phyloP scores from a whole-genome alignment of 2,888 invertebrate genomes.

The Apotomis capreana region DNA sequence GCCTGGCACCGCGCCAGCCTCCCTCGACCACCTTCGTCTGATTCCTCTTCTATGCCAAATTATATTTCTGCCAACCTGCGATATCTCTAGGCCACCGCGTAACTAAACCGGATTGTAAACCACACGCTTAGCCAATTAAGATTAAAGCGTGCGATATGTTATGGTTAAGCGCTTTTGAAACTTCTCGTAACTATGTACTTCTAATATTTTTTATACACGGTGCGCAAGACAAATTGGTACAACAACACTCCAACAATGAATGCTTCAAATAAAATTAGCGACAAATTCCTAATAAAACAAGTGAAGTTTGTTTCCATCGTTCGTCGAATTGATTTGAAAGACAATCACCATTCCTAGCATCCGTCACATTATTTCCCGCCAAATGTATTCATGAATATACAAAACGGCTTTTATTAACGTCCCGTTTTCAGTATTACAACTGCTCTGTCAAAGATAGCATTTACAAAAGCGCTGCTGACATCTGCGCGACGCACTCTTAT shows the following conservation, averaged over 20 bases:
- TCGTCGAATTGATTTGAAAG: conserved; percentile 55
- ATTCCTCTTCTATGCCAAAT: conserved; percentile 48
- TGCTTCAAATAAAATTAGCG: conserved; percentile 25
- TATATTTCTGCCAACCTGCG: conserved; percentile 9
- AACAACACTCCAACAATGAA: conserved; percentile 18
- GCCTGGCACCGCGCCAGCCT: conserved; percentile 66
- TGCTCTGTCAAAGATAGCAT: conserved; percentile 55
- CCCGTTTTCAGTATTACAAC: conserved; percentile 56
- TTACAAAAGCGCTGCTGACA: conserved; percentile 47
- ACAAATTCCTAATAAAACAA: conserved; percentile 38
- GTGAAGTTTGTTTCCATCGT: conserved; percentile 35
- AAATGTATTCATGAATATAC: conserved; percentile 66
- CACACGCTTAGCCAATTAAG: not conserved
- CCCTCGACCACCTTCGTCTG: conserved; percentile 54
- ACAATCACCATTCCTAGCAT: conserved; percentile 62
- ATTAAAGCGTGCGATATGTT: not conserved
- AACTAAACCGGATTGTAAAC: not conserved
- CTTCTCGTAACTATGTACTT: not conserved
- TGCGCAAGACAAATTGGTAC: not conserved
- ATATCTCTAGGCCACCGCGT: not conserved
- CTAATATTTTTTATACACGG: not conserved
- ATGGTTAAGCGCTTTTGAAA: not conserved
- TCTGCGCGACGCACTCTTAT: conserved; percentile 35
- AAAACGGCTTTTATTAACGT: conserved; percentile 62
- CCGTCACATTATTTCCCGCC: conserved; percentile 50